Conservation (phyloP, 2,888 invertebrate species). For the Amaurobius ferox region DNA sequence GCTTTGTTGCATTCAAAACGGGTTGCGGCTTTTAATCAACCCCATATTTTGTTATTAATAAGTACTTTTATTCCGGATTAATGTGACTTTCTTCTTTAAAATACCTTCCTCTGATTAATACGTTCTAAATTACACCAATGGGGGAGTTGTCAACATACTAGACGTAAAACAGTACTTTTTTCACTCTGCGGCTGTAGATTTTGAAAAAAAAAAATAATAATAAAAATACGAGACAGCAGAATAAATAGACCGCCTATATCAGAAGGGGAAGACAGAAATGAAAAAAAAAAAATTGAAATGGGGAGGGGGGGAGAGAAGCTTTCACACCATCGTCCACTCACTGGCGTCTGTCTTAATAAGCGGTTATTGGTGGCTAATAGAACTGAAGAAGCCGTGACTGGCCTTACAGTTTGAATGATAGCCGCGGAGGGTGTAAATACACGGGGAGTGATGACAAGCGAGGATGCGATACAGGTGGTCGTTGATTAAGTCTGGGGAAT, state of each 20-base stretch:
- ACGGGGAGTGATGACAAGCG: constrained; percentile 67
- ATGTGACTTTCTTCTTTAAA: too few species aligned
- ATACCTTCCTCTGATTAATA: neutral
- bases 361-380: constrained; percentile 50
- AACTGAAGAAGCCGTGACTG: constrained; percentile 20
- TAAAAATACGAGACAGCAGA: constrained; percentile 7
- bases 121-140: neutral
- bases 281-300: neutral
- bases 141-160: neutral
- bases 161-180: constrained; percentile 4
- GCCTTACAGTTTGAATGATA: constrained; percentile 60
- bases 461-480: constrained; percentile 56
- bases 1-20: too few species aligned
- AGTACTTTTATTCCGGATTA: too few species aligned
- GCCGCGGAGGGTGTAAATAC: constrained; percentile 61
- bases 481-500: constrained; percentile 51
- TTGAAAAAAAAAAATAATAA: constrained; percentile 21
- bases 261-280: constrained; percentile 2
- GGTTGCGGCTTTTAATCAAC: too few species aligned
- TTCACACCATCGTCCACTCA: constrained; percentile 30
- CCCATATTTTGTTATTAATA: too few species aligned
- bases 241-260: constrained; percentile 16
- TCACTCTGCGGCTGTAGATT: neutral
- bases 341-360: constrained; percentile 48
- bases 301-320: neutral